Base-by-base conservation (phyloP, 2,888 invertebrate species). In the Lasioglossum marginatum region DNA sequence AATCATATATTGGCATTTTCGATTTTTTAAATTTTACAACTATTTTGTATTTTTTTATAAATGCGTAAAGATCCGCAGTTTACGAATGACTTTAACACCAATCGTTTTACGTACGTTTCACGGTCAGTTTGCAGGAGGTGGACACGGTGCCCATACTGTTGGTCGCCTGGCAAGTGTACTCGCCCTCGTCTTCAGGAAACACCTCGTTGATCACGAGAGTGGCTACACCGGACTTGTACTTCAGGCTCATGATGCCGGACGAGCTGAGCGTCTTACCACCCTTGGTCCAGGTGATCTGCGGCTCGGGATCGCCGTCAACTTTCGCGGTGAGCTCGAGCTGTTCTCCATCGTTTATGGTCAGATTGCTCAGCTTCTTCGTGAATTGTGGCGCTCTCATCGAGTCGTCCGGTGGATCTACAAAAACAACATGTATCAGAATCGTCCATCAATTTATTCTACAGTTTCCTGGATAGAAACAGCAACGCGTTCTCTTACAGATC, bases 131-230 rank as follows among this genome's bases (percentile, higher is more conserved):
- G 96, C 98, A 98, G 94, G 97, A 97, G 81, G 98, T 98, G 92
- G 98, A 98, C 12, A 97, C 96, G 79, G 97, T 97, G 82, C 99
- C 99, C 92, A 98, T 97, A 86, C 98, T 98, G 96, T 99, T 99
- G 89, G 97, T 98, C 40, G 99, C 99, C 93, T 97, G 97, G 94
- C 99, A 99, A 12, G 97, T 96, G 95, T 99, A 99, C 84, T 97
- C 97, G 37, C 98, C 98, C 95, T 98, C 99, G 94, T 99, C 99
- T 95, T 99, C 99, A 0, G 99, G 99, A 96, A 98, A 99, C 73
- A 98, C 97, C 96, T 99, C 99, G 92, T 97, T 97, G 93, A 99
- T 99, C 78, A 97, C 97, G 73, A 99, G 96, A 37, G 97, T 97
- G 0, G 99, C 99, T 19, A 98, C 96, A 77, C 98, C 98, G 94